A percentile compares a stretch with the other conserved stretches of the same genome.
phyloP scores from a whole-genome alignment of 2,888 invertebrate genomes.

The Trileptium ribeirensis region DNA sequence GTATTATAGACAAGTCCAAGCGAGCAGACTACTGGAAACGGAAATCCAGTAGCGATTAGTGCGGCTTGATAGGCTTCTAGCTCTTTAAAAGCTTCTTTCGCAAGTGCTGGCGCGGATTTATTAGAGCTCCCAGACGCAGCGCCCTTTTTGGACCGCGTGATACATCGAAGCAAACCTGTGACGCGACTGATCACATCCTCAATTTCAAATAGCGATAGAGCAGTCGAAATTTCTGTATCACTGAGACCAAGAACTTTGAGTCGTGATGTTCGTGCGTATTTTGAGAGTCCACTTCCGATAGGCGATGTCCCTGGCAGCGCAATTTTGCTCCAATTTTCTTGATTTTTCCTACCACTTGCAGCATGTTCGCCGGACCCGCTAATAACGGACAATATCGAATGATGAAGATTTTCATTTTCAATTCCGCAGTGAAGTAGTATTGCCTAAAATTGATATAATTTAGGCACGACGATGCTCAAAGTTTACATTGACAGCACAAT shows the following conservation, averaged over 20 bases:
- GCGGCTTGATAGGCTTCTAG: conserved; percentile 66
- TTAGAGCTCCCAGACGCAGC: conserved; percentile 56
- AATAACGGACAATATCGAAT: conserved; percentile 27
- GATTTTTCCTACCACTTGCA: conserved; percentile 18
- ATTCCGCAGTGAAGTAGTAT: conserved; percentile 73
- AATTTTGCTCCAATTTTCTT: not conserved
- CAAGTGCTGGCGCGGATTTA: too few species aligned
- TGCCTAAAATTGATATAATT: conserved; percentile 58
- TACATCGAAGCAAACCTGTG: conserved; percentile 60
- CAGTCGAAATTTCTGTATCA: conserved; percentile 61
- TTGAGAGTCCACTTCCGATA: not conserved
- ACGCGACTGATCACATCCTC: conserved; percentile 63
- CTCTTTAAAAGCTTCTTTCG: conserved; percentile 67
- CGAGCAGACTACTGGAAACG: conserved; percentile 60
- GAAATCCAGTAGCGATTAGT: conserved; percentile 65
- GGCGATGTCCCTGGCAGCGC: too few species aligned
- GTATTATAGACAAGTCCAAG: conserved; percentile 62
- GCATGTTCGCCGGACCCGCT: conserved; percentile 14
- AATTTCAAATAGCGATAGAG: conserved; percentile 64
- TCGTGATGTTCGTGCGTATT: not conserved
- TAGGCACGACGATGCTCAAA: too few species aligned
- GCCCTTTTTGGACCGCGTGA: conserved; percentile 66
- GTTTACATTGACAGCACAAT: too few species aligned
- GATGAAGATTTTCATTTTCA: conserved; percentile 57
- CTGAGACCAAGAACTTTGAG: conserved; percentile 47